phyloP scores from a whole-genome alignment of 2,797 vertebrate genomes.

The Anabacerthia variegaticeps region DNA sequence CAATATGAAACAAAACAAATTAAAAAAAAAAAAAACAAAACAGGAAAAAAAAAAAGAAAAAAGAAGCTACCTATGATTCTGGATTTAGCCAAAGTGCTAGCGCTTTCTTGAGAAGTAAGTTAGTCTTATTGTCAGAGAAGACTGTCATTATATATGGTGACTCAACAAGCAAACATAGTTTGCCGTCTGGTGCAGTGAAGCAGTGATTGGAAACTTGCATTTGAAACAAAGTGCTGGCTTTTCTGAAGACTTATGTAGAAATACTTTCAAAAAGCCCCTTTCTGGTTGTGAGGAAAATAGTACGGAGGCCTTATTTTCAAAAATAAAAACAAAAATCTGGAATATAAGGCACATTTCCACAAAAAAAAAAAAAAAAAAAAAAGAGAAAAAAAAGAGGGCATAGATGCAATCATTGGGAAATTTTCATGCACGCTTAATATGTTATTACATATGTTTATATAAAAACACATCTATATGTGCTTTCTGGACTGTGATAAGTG shows the following conservation, averaged over 20 bases:
- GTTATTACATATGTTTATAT: slow-evolving; percentile 99
- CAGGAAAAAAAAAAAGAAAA: slow-evolving; percentile 69
- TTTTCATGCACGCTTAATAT: slow-evolving; percentile 98
- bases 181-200: slow-evolving; percentile 74
- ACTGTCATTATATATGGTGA: slow-evolving; percentile 76
- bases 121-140: slow-evolving; percentile 76
- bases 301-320: slow-evolving; percentile 90
- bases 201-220: slow-evolving; percentile 76
- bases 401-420: slow-evolving; percentile 86
- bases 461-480: slow-evolving; percentile 99
- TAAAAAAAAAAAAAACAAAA: slow-evolving; percentile 49
- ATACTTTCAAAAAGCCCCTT: slow-evolving; percentile 85
- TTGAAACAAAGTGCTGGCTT: slow-evolving; percentile 81
- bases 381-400: slow-evolving; percentile 77
- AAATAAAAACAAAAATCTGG: slow-evolving; percentile 76
- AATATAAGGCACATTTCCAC: slow-evolving; percentile 87
- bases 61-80: slow-evolving; percentile 84
- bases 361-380: slow-evolving; percentile 39
- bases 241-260: slow-evolving; percentile 83
- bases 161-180: slow-evolving; percentile 77
- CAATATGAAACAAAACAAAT: slow-evolving; percentile 74
- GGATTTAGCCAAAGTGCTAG: slow-evolving; percentile 90
- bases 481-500: slow-evolving; percentile 99
- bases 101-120: slow-evolving; percentile 80
- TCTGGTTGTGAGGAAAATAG: slow-evolving; percentile 86